Percentiles rank a stretch among this genome's conserved stretches.
phyloP scores from a whole-genome alignment of 2,888 invertebrate species.

The Crematogaster levior region DNA sequence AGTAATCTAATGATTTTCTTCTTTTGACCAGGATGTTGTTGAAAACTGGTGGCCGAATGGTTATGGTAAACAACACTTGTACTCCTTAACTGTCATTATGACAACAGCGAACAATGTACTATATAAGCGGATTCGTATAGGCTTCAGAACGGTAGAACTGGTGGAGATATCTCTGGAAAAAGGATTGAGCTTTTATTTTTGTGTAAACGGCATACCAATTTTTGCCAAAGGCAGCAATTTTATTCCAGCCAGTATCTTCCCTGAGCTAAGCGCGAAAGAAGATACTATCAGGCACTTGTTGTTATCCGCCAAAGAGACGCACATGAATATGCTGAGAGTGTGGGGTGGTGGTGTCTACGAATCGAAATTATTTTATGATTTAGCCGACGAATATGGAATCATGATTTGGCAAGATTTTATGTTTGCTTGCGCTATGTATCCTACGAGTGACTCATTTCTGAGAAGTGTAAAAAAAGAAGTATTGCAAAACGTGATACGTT shows the following conservation, averaged over 20 bases:
- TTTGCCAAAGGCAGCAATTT: conserved; percentile 98
- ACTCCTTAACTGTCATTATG: conserved; percentile 88
- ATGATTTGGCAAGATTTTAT: conserved; percentile 99
- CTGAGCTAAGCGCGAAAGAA: conserved; percentile 89
- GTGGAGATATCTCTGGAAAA: conserved; percentile 90
- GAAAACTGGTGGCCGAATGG: conserved; percentile 98
- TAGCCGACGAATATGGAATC: conserved; percentile 95
- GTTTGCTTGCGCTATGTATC: conserved; percentile 99
- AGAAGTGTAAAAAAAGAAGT: conserved; percentile 91
- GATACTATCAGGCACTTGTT: conserved; percentile 89
- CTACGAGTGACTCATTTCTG: conserved; percentile 90
- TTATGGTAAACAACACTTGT: conserved; percentile 92
- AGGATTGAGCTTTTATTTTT: conserved; percentile 94
- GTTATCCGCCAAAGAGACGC: conserved; percentile 90
- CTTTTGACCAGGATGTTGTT: conserved; percentile 85
- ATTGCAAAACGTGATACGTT: conserved; percentile 91
- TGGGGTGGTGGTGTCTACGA: conserved; percentile 99
- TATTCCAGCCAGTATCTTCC: conserved; percentile 95
- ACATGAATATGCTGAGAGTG: conserved; percentile 98
- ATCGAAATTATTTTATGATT: conserved; percentile 94
- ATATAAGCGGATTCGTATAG: conserved; percentile 89
- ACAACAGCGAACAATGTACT: conserved; percentile 80
- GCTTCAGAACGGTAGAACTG: conserved; percentile 94
- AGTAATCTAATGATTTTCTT: neutral
- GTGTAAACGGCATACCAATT: conserved; percentile 94